Evolutionary conservation across 2,888 invertebrate species (phyloP), one percentile per base, ranked within the genome.

Genomic region (Choreutis nemorana): DNA sequence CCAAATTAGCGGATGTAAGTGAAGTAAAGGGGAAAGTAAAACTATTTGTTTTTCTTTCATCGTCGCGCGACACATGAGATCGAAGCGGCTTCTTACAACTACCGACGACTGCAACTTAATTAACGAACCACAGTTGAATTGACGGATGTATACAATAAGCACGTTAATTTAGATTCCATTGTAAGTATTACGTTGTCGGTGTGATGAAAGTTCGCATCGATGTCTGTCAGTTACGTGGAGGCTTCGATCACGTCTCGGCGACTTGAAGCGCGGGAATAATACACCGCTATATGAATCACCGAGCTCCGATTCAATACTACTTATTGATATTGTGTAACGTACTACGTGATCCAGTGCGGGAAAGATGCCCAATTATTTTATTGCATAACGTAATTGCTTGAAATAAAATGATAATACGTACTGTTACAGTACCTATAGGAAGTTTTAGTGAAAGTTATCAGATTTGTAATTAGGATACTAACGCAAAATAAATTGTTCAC

Each of bases 11-110:
- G 61, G 58, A 58, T 59, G 52, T 44, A 40, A 70, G 67, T 48
- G 48, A 67, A 70, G 57, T 63, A 64, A 63, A 72, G 72, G 73
- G 71, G 77, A 77, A 78, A 78, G 77, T 75, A 50, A 64, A 62
- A 56, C 53, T 72, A 61, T 75, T 73, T 77, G 67, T 70, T 73
- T 73, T 68, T 67, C 63, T 61, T 67, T 58, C 53, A 47, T 53
- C 37, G 39, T 40, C 36, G 33, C 54, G 47, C 60, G 53, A 66
- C 57, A 65, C n/a, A 62, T 52, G 44, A 43, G 46, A 46, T 45
- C 42, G 47, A 40, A 43, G 45, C 50, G 48, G 50, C 54, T 48
- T 49, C 53, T 45, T 44, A 29, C n/a, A n/a, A 30, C 35, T 30
- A 36, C 41, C 37, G 41, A 35, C 36, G 41, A 37, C 33, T 42